These are phyloP conservation scores for Bellardia pandia DNA, from an alignment of 2,888 invertebrate species.

Conservation along the genomic window DNA sequence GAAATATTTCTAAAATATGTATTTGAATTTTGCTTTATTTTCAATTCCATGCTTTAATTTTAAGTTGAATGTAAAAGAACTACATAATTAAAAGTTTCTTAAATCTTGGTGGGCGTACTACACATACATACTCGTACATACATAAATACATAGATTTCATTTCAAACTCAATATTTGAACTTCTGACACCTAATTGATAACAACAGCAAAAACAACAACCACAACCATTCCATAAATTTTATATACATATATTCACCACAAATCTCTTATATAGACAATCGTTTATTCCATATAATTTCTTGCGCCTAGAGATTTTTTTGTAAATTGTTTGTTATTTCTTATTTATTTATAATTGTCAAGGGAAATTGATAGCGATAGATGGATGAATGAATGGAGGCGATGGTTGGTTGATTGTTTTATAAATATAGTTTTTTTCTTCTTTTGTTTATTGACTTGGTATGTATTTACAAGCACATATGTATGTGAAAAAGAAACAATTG, in stretches of 20 bases:
- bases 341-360: slow-evolving; percentile 60
- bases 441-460: slow-evolving; percentile 1
- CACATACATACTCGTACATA: too few relatives aligned
- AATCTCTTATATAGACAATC: not conserved
- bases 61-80: not conserved
- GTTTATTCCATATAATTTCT: slow-evolving; percentile 22
- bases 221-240: not conserved
- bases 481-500: not conserved
- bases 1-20: too few relatives aligned
- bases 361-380: slow-evolving; percentile 60
- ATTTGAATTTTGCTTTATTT: too few relatives aligned
- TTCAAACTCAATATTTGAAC: slow-evolving; percentile 54
- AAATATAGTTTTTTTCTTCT: slow-evolving; percentile 10
- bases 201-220: slow-evolving; percentile 6
- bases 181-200: slow-evolving; percentile 60
- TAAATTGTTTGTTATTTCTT: slow-evolving; percentile 49
- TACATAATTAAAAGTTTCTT: not conserved
- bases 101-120: slow-evolving; percentile 17
- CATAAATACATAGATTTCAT: not conserved
- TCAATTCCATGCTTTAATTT: too few relatives aligned
- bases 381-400: slow-evolving; percentile 38
- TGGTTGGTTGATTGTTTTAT: slow-evolving; percentile 34
- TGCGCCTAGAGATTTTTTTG: slow-evolving; percentile 22
- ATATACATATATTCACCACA: slow-evolving; percentile 3
- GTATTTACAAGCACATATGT: not conserved